phyloP scores from a whole-genome alignment of 2,888 invertebrate species.

The Hirtodrosophila duncani region DNA sequence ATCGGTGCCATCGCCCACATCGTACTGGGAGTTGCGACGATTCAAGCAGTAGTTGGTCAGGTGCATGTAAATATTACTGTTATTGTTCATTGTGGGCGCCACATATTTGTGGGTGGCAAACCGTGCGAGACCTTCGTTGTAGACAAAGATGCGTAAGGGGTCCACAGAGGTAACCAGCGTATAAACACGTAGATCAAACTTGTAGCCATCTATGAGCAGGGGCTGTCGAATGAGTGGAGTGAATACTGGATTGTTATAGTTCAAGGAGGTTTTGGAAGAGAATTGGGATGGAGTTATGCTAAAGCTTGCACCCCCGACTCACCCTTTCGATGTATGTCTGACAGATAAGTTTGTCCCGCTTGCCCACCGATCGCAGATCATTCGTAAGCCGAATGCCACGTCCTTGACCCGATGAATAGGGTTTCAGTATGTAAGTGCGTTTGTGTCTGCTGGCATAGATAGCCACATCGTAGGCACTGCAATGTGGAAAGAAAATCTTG shows the following conservation, averaged over 20 bases:
- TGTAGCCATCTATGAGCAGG: constrained; percentile 92
- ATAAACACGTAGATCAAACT: constrained; percentile 94
- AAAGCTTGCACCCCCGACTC: not conserved
- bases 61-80: constrained; percentile 94
- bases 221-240: constrained; percentile 82
- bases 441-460: constrained; percentile 80
- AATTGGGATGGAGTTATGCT: not conserved
- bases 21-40: constrained; percentile 92
- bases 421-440: constrained; percentile 91
- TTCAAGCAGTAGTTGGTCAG: constrained; percentile 96
- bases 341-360: constrained; percentile 90
- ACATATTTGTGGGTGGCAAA: constrained; percentile 93
- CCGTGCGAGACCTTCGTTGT: constrained; percentile 92
- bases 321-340: constrained; percentile 83
- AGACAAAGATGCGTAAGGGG: constrained; percentile 91
- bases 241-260: not conserved
- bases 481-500: no score
- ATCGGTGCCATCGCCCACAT: constrained; percentile 84
- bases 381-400: constrained; percentile 92
- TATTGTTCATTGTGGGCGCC: constrained; percentile 88
- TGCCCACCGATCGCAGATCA: constrained; percentile 85
- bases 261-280: not conserved
- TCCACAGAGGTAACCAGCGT: constrained; percentile 93
- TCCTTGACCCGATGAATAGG: constrained; percentile 93
- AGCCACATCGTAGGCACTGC: constrained; percentile 84